Evolutionary conservation across 2,888 invertebrate species (phyloP).

Genomic region (Cremastinae sp.): DNA sequence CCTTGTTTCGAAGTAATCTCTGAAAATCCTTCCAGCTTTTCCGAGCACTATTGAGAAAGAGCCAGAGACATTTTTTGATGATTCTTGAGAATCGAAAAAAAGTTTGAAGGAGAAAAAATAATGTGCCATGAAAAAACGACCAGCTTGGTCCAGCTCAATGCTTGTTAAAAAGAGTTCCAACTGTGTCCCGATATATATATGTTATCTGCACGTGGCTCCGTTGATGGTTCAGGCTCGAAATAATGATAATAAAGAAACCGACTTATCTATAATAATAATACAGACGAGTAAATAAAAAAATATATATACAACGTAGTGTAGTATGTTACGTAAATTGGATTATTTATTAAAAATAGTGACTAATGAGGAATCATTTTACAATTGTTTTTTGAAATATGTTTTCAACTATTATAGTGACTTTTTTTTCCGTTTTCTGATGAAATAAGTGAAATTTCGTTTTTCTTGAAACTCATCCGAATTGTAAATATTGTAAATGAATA

Average conservation of each 20-base stretch:
- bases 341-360: slow-evolving; percentile 56
- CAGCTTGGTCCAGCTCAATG: slow-evolving; percentile 67
- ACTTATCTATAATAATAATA: slow-evolving; percentile 49
- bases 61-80: background rate
- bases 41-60: too few species aligned
- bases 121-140: slow-evolving; percentile 11
- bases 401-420: background rate
- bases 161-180: slow-evolving; percentile 68
- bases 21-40: too few species aligned
- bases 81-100: slow-evolving; percentile 1
- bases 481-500: slow-evolving; percentile 78
- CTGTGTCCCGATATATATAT: slow-evolving; percentile 70
- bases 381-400: slow-evolving; percentile 28
- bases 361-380: slow-evolving; percentile 46
- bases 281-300: slow-evolving; percentile 35
- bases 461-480: slow-evolving; percentile 64
- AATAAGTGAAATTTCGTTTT: too few species aligned
- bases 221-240: slow-evolving; percentile 67
- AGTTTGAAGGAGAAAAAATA: slow-evolving; percentile 5
- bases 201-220: slow-evolving; percentile 64
- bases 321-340: slow-evolving; percentile 47
- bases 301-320: slow-evolving; percentile 32
- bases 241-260: slow-evolving; percentile 64
- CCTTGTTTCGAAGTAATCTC: slow-evolving; percentile 5
- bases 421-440: background rate